A percentile compares a stretch with the other conserved stretches of the same genome.
phyloP scores from a whole-genome alignment of 2,797 vertebrate species.

The Eidolon dupreanum region DNA sequence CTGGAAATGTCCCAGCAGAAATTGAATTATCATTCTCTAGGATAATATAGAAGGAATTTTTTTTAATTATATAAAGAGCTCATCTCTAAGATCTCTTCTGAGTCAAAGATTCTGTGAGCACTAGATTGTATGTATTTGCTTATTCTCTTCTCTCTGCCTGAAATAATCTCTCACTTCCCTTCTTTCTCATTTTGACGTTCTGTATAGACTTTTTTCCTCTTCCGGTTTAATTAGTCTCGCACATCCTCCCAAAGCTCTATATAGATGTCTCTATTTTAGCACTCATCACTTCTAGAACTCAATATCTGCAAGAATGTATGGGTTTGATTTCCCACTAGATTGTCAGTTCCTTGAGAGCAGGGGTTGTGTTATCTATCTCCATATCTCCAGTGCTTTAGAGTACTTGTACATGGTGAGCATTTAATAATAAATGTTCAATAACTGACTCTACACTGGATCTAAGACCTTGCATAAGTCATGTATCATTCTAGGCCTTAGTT shows the following conservation, averaged over 20 bases:
- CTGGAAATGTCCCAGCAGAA: background rate
- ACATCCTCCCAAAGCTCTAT: background rate
- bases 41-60: background rate
- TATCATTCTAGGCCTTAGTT: background rate
- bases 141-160: background rate
- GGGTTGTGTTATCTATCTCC: background rate
- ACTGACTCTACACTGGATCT: background rate
- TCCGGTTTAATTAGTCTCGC: background rate
- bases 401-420: background rate
- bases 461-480: background rate
- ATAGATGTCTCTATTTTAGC: background rate
- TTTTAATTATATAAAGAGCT: background rate
- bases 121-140: background rate
- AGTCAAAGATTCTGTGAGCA: background rate
- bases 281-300: background rate
- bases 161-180: background rate
- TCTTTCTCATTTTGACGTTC: background rate
- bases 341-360: background rate
- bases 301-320: background rate
- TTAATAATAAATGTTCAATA: background rate
- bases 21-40: conserved; percentile 15
- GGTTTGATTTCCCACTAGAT: background rate
- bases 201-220: background rate
- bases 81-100: background rate
- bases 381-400: background rate